phyloP scores from a whole-genome alignment of 2,888 invertebrate species.

The Heliconius ismenius region DNA sequence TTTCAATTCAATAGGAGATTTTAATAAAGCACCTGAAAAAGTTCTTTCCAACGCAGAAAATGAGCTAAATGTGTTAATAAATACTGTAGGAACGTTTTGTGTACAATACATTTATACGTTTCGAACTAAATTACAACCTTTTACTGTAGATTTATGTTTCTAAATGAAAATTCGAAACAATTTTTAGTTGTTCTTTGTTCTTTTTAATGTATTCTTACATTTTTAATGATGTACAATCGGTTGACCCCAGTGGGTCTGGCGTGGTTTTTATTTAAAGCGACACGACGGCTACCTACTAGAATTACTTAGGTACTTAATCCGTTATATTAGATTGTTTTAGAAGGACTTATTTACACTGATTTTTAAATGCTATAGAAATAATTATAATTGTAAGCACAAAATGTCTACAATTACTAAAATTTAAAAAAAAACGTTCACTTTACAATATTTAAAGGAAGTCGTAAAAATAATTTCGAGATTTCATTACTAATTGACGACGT shows the following conservation, averaged over 20 bases:
- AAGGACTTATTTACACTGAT: not conserved
- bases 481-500: conserved; percentile 30
- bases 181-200: conserved; percentile 5
- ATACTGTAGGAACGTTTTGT: conserved; percentile 21
- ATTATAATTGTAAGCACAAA: not conserved
- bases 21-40: conserved; percentile 30
- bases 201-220: conserved; percentile 4
- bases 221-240: conserved; percentile 1
- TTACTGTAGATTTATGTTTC: conserved; percentile 1
- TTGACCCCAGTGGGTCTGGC: not conserved
- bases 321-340: too few species aligned
- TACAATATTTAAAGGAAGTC: not conserved
- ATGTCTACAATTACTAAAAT: not conserved
- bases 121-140: conserved; percentile 8
- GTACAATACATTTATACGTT: conserved; percentile 16
- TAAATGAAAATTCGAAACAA: not conserved
- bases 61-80: conserved; percentile 24
- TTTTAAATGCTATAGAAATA: not conserved
- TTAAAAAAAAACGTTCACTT: not conserved
- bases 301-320: too few species aligned
- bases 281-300: not conserved
- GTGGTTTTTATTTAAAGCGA: not conserved
- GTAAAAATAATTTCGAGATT: conserved; percentile 21
- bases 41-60: conserved; percentile 24
- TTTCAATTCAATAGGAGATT: conserved; percentile 27